Conservation (phyloP, 1,140 invertebrate genomes). For the Dinothrombium tinctorium region DNA sequence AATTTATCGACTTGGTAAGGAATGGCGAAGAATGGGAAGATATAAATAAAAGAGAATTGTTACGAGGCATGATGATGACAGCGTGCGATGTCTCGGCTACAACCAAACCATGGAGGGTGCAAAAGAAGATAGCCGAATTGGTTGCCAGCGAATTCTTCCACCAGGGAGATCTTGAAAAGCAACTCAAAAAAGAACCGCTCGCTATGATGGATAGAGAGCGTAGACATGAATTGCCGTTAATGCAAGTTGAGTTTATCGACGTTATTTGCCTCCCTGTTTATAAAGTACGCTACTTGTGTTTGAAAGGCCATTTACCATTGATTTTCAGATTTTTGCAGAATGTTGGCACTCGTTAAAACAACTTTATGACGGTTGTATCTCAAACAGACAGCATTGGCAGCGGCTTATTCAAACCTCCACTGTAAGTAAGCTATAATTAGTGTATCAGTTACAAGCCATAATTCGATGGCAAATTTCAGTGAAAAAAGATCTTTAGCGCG, state of each 20-base stretch:
- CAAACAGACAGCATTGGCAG: too few species aligned
- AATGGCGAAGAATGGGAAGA: conserved; percentile 78
- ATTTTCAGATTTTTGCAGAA: too few species aligned
- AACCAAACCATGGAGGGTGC: conserved; percentile 88
- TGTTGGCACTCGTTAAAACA: too few species aligned
- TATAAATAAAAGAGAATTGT: conserved; percentile 60
- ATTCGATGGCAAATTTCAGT: too few species aligned
- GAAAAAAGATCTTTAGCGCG: too few species aligned
- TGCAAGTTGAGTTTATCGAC: conserved; percentile 94
- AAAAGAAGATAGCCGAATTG: conserved; percentile 72
- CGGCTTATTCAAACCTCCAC: too few species aligned
- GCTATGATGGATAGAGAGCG: conserved; percentile 68
- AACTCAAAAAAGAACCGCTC: conserved; percentile 75
- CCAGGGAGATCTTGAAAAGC: conserved; percentile 82
- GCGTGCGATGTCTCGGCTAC: conserved; percentile 90
- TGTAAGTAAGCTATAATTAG: too few species aligned
- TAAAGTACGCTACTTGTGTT: conserved; percentile 50
- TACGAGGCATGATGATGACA: conserved; percentile 96
- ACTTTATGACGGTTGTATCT: too few species aligned
- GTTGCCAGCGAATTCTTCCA: conserved; percentile 93
- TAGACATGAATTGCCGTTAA: conserved; percentile 78
- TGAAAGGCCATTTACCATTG: too few species aligned
- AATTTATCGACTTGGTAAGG: conserved; percentile 64
- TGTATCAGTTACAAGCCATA: too few species aligned
- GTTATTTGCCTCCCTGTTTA: conserved; percentile 65